These are phyloP conservation scores for Podotricha telesiphe DNA, from an alignment of 2,888 invertebrate genomes.

Conservation along the genomic window DNA sequence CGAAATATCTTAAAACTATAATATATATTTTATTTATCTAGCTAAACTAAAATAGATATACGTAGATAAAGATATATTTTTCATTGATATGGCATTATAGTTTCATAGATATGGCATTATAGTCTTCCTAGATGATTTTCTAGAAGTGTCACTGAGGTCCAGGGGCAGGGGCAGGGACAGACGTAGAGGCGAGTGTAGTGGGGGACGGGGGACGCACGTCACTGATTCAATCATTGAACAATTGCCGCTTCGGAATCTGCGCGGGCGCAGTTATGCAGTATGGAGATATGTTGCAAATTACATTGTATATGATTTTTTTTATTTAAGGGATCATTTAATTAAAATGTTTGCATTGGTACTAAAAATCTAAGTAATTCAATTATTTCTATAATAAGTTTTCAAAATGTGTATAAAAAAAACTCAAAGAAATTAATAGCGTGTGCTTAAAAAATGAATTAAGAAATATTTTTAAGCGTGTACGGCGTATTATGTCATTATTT, in stretches of 20 bases:
- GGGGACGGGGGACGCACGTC: slow-evolving; percentile 46
- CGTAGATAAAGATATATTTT: too few relatives aligned
- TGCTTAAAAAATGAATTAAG: too few relatives aligned
- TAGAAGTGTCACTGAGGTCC: slow-evolving; percentile 45
- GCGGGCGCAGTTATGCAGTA: slow-evolving; percentile 56
- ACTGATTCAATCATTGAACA: slow-evolving; percentile 76
- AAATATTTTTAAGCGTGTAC: too few relatives aligned
- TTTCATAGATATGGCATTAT: neutral
- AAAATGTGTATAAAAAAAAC: too few relatives aligned
- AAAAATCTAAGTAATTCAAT: too few relatives aligned
- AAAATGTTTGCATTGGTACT: neutral
- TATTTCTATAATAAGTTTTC: too few relatives aligned
- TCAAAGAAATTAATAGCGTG: too few relatives aligned
- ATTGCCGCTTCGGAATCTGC: slow-evolving; percentile 60
- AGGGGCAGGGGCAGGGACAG: slow-evolving; percentile 43
- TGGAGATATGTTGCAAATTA: slow-evolving; percentile 31
- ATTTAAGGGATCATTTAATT: too few relatives aligned
- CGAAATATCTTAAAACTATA: too few relatives aligned
- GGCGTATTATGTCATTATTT: too few relatives aligned
- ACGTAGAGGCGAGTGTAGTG: slow-evolving; percentile 39
- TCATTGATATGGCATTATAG: neutral
- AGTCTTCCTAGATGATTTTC: slow-evolving; percentile 42
- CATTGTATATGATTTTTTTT: neutral
- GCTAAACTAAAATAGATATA: too few relatives aligned
- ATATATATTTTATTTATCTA: too few relatives aligned